Base-by-base conservation (phyloP, 2,797 vertebrate genomes). In the Catamblyrhynchus diadema region DNA sequence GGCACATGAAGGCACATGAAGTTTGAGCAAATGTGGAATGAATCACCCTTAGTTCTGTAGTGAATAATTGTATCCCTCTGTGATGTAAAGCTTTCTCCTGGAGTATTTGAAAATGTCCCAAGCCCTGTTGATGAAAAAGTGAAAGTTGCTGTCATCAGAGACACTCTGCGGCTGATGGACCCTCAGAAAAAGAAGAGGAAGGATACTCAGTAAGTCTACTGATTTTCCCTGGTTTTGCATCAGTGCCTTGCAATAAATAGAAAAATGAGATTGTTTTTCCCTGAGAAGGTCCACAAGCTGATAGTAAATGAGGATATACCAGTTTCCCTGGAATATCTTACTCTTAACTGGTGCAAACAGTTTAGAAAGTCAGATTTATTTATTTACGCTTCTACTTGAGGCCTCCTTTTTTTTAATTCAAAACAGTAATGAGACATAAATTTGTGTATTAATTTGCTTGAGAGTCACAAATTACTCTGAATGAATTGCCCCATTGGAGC, bases 121-220 rank as follows among this genome's bases (percentile, higher is more conserved):
- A 99, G 99, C 96, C 98, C 98, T 4, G 99, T 99, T 6, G 99
- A 99, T 75, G 98, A 99, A 88, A 99, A 99, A 67, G 99, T 99
- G 53, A 99, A 99, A 96, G 99, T 99, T 65, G 98, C 98, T 2
- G 99, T 99, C 83, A 99, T 99, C 97, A 98, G 99, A 90, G 99
- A 99, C 96, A 99, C 99, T 0, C 98, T 99, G 70, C 98, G 99
- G 32, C 98, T 99, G 32, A 98, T 99, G 98, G 98, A 99, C 81
- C 99, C 99, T 3, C 95, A 97, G 69, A 98, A 97, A 86, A 98
- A 95, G 86, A 99, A 98, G 93, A 96, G 86, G 37, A 96, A 91
- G 45, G 97, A 98, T 24, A 70, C 11, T 64, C 93, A 81, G 99
- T 99, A 97, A 99, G 98, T 97, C 67, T 60, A 35, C 16, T 61